These are phyloP conservation scores for Pogonus chalceus DNA, from an alignment of 1,140 invertebrate species.

Conservation along the genomic window DNA sequence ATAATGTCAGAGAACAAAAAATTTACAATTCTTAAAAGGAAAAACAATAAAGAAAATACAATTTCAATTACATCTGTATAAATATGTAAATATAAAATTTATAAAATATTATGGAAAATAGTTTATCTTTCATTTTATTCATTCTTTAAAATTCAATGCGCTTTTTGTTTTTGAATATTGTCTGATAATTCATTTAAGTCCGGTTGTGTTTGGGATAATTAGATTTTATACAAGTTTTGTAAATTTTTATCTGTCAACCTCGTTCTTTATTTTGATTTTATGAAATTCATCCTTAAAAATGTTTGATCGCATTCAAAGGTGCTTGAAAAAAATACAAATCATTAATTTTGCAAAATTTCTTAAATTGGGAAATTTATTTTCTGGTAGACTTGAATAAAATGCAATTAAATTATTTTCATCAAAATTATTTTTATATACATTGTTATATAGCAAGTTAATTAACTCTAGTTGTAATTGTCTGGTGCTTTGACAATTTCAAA, in stretches of 20 bases:
- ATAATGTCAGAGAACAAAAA: slow-evolving; percentile 8
- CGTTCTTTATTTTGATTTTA: too few relatives aligned
- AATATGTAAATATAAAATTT: slow-evolving; percentile 10
- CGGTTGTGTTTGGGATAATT: slow-evolving; percentile 14
- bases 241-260: slow-evolving; percentile 16
- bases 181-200: slow-evolving; percentile 9
- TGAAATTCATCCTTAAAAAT: too few relatives aligned
- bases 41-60: too few relatives aligned
- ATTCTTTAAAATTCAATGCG: slow-evolving; percentile 9
- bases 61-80: slow-evolving; percentile 5
- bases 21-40: too few relatives aligned
- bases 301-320: slow-evolving; percentile 18
- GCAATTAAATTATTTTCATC: slow-evolving; percentile 16
- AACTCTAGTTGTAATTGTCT: too few relatives aligned
- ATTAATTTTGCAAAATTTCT: too few relatives aligned
- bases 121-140: slow-evolving; percentile 1
- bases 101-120: slow-evolving; percentile 8
- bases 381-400: too few relatives aligned
- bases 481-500: too few relatives aligned
- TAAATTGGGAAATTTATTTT: too few relatives aligned
- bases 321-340: slow-evolving; percentile 16
- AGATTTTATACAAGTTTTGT: slow-evolving; percentile 13
- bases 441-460: too few relatives aligned
- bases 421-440: slow-evolving; percentile 10
- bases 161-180: slow-evolving; percentile 9